Evolutionary conservation across 2,113 vertebrate genomes (phyloP).

Genomic region (Equus przewalskii): DNA sequence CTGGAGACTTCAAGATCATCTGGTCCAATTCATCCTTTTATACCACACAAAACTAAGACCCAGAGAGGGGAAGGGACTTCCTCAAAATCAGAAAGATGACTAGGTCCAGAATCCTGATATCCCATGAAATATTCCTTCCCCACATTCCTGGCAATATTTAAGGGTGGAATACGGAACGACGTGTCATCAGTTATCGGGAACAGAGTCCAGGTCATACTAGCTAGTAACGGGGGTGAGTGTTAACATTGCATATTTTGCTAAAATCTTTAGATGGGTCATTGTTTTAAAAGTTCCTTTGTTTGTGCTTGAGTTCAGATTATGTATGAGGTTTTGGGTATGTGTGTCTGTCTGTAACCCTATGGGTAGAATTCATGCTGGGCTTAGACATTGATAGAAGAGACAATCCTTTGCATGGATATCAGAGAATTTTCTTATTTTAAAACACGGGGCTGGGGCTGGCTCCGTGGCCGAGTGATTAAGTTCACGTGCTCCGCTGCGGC

Average conservation of each 20-base stretch:
- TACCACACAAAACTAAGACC: not conserved
- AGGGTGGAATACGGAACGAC: fast-evolving
- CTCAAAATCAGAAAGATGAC: not conserved
- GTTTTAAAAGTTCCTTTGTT: not conserved
- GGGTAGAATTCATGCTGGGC: not conserved
- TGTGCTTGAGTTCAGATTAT: not conserved
- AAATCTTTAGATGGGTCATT: not conserved
- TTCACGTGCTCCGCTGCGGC: too few species aligned
- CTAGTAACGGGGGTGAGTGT: not conserved
- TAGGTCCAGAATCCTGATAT: not conserved
- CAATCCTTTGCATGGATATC: too few species aligned
- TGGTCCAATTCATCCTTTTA: not conserved
- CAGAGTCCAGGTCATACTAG: not conserved
- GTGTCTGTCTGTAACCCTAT: not conserved
- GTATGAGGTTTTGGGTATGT: not conserved
- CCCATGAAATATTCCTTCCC: not conserved
- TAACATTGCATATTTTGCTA: not conserved
- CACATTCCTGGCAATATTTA: not conserved
- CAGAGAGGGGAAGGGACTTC: not conserved
- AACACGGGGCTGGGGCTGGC: not conserved
- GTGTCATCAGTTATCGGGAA: not conserved
- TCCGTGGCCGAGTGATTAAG: too few species aligned
- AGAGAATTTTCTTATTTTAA: not conserved
- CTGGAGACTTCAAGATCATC: not conserved
- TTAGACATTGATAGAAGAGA: not conserved